A percentile compares a stretch with the other conserved stretches of the same genome.
phyloP scores from a whole-genome alignment of 2,113 vertebrate genomes.

The mouse (Mus musculus) region DNA sequence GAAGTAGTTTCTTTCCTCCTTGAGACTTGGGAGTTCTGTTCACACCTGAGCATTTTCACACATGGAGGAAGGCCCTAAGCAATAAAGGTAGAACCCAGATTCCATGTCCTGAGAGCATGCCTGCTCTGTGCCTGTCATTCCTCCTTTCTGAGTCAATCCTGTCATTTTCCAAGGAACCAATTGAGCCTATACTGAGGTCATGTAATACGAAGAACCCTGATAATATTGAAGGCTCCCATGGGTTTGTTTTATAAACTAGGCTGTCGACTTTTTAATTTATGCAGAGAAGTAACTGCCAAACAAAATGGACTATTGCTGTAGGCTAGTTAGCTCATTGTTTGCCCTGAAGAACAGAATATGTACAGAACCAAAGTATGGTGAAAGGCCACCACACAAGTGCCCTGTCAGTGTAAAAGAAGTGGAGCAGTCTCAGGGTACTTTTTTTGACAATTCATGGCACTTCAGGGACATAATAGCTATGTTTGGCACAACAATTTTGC shows the following conservation, averaged over 20 bases:
- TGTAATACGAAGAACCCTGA: constrained; percentile 44
- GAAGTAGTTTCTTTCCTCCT: constrained; percentile 27
- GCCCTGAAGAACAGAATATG: neutral
- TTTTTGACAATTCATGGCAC: neutral
- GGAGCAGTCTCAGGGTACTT: neutral
- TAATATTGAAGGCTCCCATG: neutral
- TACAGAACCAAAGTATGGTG: constrained; percentile 45
- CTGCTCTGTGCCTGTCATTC: neutral
- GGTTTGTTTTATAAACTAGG: constrained; percentile 69
- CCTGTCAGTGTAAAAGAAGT: constrained; percentile 21
- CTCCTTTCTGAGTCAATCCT: neutral
- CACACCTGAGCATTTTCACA: neutral
- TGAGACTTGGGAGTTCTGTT: neutral
- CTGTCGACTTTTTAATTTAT: constrained; percentile 52
- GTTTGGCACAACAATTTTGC: constrained; percentile 37
- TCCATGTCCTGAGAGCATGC: neutral
- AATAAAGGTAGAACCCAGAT: neutral
- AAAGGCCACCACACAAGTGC: neutral
- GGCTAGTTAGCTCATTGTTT: neutral
- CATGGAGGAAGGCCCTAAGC: neutral
- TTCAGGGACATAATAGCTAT: constrained; percentile 37
- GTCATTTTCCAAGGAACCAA: neutral
- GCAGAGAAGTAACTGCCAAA: constrained; percentile 41
- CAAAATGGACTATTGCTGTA: neutral
- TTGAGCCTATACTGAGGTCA: constrained; percentile 3